Evolutionary conservation across 2,797 vertebrate species (phyloP).

Genomic region (Falco berigora): DNA sequence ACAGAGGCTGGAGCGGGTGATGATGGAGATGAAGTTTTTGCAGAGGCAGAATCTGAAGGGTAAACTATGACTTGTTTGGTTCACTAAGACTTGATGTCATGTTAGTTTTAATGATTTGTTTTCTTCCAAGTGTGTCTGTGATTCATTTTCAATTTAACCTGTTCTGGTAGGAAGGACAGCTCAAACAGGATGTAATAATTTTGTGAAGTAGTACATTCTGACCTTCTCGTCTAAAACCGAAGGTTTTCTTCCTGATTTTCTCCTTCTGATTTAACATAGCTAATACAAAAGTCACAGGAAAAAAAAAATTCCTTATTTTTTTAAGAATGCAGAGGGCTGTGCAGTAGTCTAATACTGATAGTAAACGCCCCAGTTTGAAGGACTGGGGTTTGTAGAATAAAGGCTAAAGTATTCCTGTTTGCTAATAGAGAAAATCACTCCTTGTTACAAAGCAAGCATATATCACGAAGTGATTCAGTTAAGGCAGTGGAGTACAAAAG

Average conservation of each 20-base stretch:
- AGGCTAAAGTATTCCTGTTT: neutral
- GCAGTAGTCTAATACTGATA: neutral
- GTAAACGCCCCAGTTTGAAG: neutral
- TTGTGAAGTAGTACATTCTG: neutral
- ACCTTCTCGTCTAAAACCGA: neutral
- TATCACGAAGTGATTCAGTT: neutral
- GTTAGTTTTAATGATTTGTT: neutral
- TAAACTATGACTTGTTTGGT: conserved; percentile 21
- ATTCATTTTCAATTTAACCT: neutral
- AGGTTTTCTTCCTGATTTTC: neutral
- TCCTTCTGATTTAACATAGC: neutral
- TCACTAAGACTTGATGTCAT: neutral
- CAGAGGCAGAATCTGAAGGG: conserved; percentile 90
- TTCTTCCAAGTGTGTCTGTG: neutral
- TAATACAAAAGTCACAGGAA: neutral
- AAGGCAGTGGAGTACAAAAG: neutral
- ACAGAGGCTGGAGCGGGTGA: conserved; percentile 78
- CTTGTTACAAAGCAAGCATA: neutral
- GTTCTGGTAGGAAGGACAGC: too few relatives aligned
- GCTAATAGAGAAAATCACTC: neutral
- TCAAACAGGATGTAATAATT: neutral
- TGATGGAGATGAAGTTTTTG: conserved; percentile 85
- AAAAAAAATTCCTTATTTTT: neutral
- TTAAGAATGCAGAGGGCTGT: neutral
- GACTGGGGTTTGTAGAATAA: neutral